phyloP scores from a whole-genome alignment of 2,113 vertebrate genomes.

The Marmota monax region DNA sequence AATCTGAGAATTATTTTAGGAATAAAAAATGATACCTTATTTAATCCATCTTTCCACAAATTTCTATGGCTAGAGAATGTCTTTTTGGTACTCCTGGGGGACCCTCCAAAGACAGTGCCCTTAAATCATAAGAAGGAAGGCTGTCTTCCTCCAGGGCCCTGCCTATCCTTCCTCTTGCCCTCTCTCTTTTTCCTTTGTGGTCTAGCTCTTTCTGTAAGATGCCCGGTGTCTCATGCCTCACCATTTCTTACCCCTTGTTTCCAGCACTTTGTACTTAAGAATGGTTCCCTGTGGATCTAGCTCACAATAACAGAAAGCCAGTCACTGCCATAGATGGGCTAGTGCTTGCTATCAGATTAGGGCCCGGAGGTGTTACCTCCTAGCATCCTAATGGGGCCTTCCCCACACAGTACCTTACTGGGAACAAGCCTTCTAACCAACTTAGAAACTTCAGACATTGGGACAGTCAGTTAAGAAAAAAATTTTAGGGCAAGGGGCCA shows the following conservation, averaged over 20 bases:
- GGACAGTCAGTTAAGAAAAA: background rate
- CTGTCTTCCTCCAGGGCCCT: background rate
- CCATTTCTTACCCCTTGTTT: background rate
- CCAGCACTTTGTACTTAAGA: background rate
- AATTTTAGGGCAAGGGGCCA: background rate
- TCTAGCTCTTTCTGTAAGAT: background rate
- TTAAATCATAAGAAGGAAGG: no score
- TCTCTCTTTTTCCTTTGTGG: background rate
- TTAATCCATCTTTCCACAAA: background rate
- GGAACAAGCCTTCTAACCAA: background rate
- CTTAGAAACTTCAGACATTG: background rate
- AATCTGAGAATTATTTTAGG: background rate
- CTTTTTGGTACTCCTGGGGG: background rate
- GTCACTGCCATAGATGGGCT: background rate
- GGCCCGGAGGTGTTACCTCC: background rate
- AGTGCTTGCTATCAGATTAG: background rate
- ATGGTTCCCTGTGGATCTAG: background rate
- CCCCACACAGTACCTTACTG: background rate
- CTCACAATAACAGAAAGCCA: background rate
- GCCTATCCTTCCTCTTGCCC: background rate
- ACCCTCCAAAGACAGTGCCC: background rate
- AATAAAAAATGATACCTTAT: background rate
- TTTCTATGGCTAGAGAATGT: background rate
- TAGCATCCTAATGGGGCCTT: background rate
- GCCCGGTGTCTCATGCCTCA: background rate